These are phyloP conservation scores for Chelmon rostratus DNA, from an alignment of 2,797 vertebrate species.

Conservation along the genomic window DNA sequence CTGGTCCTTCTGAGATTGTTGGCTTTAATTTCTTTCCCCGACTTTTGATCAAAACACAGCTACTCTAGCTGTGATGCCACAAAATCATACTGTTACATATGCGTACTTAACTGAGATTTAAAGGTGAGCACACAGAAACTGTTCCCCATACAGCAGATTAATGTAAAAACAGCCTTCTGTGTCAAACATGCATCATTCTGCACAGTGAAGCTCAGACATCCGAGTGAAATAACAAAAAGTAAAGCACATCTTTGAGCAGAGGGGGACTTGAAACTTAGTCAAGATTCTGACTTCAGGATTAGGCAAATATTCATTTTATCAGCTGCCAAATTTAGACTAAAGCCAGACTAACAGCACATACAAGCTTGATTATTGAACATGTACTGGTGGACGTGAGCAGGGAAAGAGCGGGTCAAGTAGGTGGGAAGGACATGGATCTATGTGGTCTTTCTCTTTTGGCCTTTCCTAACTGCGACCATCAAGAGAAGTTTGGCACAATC, in stretches of 20 bases:
- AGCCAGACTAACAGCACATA: slow-evolving; percentile 8
- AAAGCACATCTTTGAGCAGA: neutral
- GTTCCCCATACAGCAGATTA: neutral
- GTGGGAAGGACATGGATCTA: slow-evolving; percentile 42
- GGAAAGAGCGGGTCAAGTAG: slow-evolving; percentile 30
- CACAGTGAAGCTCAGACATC: neutral
- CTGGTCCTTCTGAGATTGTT: neutral
- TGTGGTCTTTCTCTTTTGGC: slow-evolving; percentile 52
- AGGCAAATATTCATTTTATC: neutral
- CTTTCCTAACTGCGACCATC: slow-evolving; percentile 65
- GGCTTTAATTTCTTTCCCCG: neutral
- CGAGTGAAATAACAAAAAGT: neutral
- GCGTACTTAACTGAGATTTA: slow-evolving; percentile 1
- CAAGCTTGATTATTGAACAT: slow-evolving; percentile 23
- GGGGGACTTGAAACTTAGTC: neutral
- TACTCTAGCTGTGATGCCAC: neutral
- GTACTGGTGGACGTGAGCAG: neutral
- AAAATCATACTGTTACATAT: neutral
- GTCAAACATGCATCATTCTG: neutral
- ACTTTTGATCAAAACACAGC: neutral
- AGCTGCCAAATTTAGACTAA: slow-evolving; percentile 7
- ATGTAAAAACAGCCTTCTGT: neutral
- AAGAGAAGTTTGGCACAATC: slow-evolving; percentile 73
- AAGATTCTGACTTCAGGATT: neutral
- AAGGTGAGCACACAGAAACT: neutral